These are phyloP conservation scores for Cephalopterus ornatus DNA, from an alignment of 2,113 vertebrate species.

Conservation along the genomic window DNA sequence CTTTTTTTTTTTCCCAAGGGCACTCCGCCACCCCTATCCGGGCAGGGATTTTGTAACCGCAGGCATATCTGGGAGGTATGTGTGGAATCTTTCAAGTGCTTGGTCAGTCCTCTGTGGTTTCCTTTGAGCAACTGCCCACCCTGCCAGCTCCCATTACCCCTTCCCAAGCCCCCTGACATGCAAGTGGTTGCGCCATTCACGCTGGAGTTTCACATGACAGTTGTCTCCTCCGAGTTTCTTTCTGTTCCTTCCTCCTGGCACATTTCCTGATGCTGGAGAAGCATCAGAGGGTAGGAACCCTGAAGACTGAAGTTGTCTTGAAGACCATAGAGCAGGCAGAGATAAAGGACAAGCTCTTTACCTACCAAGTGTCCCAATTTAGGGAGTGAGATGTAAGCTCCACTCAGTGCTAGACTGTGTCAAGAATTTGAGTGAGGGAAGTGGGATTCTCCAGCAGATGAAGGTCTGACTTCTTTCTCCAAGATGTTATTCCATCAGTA, in stretches of 20 bases:
- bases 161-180: slow-evolving; percentile 26
- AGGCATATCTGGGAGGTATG: slow-evolving; percentile 32
- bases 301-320: neutral
- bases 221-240: neutral
- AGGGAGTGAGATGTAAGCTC: neutral
- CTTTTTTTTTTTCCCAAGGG: neutral
- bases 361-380: neutral
- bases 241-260: neutral
- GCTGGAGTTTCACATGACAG: neutral
- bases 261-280: neutral
- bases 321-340: neutral
- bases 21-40: neutral
- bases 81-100: slow-evolving; percentile 19
- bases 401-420: rapidly evolving
- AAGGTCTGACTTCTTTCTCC: neutral
- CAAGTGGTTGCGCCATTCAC: neutral
- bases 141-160: slow-evolving; percentile 19
- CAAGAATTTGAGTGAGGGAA: neutral
- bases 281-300: neutral
- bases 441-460: neutral
- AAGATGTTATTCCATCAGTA: neutral
- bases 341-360: neutral
- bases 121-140: slow-evolving; percentile 27
- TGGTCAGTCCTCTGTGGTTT: slow-evolving; percentile 55
- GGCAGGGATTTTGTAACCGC: slow-evolving; percentile 47